These are phyloP conservation scores for Oceanodroma leucorhoa DNA, from an alignment of 2,797 vertebrate species.

Conservation along the genomic window DNA sequence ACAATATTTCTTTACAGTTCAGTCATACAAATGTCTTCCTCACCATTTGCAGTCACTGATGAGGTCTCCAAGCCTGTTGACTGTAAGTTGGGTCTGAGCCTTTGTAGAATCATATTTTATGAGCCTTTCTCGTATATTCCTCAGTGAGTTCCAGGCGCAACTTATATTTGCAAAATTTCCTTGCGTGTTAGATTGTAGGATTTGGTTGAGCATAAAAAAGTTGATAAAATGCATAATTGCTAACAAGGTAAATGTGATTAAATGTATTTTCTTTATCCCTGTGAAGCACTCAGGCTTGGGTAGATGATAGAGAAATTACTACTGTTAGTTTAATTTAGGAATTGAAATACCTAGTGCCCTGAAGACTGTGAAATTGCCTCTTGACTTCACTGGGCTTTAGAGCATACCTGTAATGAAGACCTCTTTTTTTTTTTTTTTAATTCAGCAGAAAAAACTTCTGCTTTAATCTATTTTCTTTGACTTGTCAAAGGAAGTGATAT, in stretches of 20 bases:
- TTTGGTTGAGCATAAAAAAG: not conserved
- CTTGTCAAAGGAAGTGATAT: not conserved
- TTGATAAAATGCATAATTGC: not conserved
- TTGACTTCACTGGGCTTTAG: not conserved
- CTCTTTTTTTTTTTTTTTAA: not conserved
- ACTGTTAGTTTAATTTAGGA: not conserved
- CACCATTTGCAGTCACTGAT: fast-evolving
- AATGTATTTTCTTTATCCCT: not conserved
- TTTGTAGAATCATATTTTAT: not conserved
- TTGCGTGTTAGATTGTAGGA: not conserved
- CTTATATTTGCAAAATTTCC: not conserved
- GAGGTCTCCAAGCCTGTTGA: not conserved
- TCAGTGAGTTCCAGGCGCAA: not conserved
- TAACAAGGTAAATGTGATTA: not conserved
- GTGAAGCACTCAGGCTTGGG: not conserved
- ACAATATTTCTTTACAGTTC: not conserved
- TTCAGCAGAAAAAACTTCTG: not conserved
- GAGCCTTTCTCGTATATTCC: not conserved
- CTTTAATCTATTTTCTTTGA: not conserved
- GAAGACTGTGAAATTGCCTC: not conserved
- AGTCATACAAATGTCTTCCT: not conserved
- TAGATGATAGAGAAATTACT: not conserved
- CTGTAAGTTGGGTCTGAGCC: not conserved
- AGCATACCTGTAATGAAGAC: not conserved
- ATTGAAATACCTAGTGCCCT: not conserved